Percentiles rank a stretch among this genome's conserved stretches.
phyloP scores from a whole-genome alignment of 2,888 invertebrate genomes.

The Archaeoteleia sp. region DNA sequence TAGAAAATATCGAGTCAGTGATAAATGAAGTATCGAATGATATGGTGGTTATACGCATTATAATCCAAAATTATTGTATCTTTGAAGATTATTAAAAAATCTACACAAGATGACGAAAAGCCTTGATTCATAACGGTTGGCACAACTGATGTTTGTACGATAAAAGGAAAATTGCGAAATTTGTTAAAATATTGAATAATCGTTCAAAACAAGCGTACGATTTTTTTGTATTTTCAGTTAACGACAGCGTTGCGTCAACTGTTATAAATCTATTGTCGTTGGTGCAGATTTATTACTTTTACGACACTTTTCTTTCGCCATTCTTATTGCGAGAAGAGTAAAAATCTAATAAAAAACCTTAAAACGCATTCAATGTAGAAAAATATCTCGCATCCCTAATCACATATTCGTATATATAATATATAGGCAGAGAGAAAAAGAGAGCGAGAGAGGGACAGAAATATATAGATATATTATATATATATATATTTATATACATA shows the following conservation, averaged over 20 bases:
- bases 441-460: conserved; percentile 37
- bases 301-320: conserved; percentile 4
- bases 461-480: conserved; percentile 60
- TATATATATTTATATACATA: conserved; percentile 42
- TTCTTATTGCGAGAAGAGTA: conserved; percentile 1
- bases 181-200: too few species aligned
- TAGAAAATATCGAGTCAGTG: conserved; percentile 14
- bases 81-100: not conserved
- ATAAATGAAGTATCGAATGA: conserved; percentile 12
- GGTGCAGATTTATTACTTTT: not conserved
- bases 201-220: too few species aligned
- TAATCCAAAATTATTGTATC: conserved; percentile 7
- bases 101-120: not conserved
- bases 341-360: conserved; percentile 21
- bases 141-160: not conserved
- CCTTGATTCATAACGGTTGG: not conserved
- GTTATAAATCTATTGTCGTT: not conserved
- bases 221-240: too few species aligned
- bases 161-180: not conserved
- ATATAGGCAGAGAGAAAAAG: conserved; percentile 46
- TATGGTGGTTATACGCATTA: conserved; percentile 4
- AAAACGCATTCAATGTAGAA: conserved; percentile 24
- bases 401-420: conserved; percentile 69
- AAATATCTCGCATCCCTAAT: conserved; percentile 64
- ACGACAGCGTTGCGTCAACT: too few species aligned